A percentile compares a stretch with the other conserved stretches of the same genome.
Conservation (phyloP, 37 sponge, comb jelly and placozoan genomes). For the Geodia barretti region DNA sequence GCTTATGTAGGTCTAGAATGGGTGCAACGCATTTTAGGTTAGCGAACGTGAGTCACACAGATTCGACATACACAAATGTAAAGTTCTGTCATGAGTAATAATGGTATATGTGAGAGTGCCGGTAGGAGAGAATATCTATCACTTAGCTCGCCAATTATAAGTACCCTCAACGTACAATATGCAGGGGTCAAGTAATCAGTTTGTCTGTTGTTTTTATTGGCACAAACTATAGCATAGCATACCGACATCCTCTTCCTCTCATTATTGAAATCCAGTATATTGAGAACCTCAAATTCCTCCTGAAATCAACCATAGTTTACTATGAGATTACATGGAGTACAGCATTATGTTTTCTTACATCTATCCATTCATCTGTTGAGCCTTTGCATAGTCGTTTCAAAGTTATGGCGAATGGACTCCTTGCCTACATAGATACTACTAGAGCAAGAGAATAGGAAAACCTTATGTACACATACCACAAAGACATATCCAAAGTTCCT, state of each 20-base stretch:
- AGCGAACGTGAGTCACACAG: too few relatives aligned
- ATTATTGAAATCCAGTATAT: slow-evolving; percentile 96
- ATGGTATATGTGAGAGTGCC: too few relatives aligned
- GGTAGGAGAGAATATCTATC: too few relatives aligned
- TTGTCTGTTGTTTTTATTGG: too few relatives aligned
- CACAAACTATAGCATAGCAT: too few relatives aligned
- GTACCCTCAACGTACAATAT: too few relatives aligned
- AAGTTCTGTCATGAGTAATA: too few relatives aligned
- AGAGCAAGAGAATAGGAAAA: slow-evolving; percentile 1
- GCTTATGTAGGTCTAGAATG: background rate
- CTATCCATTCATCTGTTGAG: background rate
- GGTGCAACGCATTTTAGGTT: too few relatives aligned
- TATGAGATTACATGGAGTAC: background rate
- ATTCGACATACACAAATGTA: too few relatives aligned
- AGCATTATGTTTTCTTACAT: background rate
- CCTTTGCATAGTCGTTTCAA: slow-evolving; percentile 41
- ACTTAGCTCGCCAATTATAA: too few relatives aligned
- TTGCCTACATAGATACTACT: slow-evolving; percentile 18
- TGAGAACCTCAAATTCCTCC: slow-evolving; percentile 78
- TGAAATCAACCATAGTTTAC: background rate
- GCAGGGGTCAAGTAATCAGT: too few relatives aligned
- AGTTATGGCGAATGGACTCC: slow-evolving; percentile 64
- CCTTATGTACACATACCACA: slow-evolving; percentile 35
- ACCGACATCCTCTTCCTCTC: slow-evolving; percentile 99
- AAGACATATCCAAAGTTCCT: slow-evolving; percentile 96